Percentiles rank a stretch among this genome's conserved stretches.
Evolutionary conservation across 1,140 invertebrate genomes (phyloP).

Genomic region (Drosophila orena): DNA sequence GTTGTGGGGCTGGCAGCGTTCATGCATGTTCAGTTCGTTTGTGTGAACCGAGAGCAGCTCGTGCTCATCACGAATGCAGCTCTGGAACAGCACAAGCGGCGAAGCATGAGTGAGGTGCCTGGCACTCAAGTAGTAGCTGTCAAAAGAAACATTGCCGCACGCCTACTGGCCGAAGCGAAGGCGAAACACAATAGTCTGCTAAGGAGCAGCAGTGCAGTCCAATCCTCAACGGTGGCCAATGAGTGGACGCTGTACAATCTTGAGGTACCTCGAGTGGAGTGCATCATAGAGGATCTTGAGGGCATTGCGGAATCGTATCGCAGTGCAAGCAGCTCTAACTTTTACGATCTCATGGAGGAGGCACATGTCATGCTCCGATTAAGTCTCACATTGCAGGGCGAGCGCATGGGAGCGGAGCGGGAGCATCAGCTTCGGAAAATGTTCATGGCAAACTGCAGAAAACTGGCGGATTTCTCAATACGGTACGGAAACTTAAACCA

Average conservation of each 20-base stretch:
- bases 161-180: conserved; percentile 75
- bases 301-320: conserved; percentile 88
- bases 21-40: conserved; percentile 88
- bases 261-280: conserved; percentile 87
- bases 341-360: conserved; percentile 83
- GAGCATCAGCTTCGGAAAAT: conserved; percentile 66
- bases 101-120: conserved; percentile 63
- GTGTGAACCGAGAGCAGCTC: conserved; percentile 87
- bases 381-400: conserved; percentile 70
- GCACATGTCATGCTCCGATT: conserved; percentile 78
- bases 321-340: conserved; percentile 86
- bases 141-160: conserved; percentile 74
- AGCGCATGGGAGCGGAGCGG: conserved; percentile 55
- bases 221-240: conserved; percentile 51
- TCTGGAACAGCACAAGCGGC: conserved; percentile 63
- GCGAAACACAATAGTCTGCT: conserved; percentile 77
- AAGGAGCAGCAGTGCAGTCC: conserved; percentile 65
- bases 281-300: conserved; percentile 88
- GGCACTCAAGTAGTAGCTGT: conserved; percentile 42
- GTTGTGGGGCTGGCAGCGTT: conserved; percentile 91
- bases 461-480: conserved; percentile 82
- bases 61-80: conserved; percentile 86
- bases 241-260: conserved; percentile 90
- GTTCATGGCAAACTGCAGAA: conserved; percentile 73
- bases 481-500: conserved; percentile 46